phyloP scores from a whole-genome alignment of 2,797 vertebrate genomes.

The Poecilia wingei region DNA sequence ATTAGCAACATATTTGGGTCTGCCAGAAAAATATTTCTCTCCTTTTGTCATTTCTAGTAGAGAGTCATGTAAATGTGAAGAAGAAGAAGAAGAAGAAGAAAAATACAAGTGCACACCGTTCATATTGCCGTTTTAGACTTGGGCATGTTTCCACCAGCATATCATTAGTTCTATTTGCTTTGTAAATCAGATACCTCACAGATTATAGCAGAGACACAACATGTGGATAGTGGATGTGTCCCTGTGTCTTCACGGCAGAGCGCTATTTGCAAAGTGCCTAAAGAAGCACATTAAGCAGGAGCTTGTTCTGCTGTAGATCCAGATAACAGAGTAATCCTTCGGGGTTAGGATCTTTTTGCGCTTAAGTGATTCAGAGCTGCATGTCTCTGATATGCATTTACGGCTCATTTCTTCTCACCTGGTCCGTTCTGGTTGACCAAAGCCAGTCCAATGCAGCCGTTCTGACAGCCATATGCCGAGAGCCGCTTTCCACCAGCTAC shows the following conservation, averaged over 20 bases:
- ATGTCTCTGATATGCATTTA: background rate
- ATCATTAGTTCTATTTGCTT: background rate
- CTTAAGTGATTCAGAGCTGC: background rate
- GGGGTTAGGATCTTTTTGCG: background rate
- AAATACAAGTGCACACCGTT: background rate
- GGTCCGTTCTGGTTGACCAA: constrained; percentile 84
- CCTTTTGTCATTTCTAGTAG: background rate
- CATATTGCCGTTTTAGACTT: background rate
- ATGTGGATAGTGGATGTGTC: background rate
- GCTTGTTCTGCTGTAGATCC: background rate
- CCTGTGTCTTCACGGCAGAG: background rate
- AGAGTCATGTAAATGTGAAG: background rate
- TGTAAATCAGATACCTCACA: background rate
- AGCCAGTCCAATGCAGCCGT: constrained; percentile 86
- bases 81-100: background rate
- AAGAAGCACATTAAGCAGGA: background rate
- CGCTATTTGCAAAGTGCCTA: background rate
- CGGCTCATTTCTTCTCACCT: constrained; percentile 69
- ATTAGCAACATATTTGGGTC: background rate
- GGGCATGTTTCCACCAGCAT: background rate
- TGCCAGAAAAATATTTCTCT: background rate
- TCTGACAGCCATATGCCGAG: constrained; percentile 90
- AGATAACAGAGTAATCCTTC: background rate
- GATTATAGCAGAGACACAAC: background rate
- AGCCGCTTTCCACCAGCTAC: constrained; percentile 75